Evolutionary conservation across 2,888 invertebrate species (phyloP), one percentile per base, ranked within the genome.

Genomic region (Margaritifera margaritifera): DNA sequence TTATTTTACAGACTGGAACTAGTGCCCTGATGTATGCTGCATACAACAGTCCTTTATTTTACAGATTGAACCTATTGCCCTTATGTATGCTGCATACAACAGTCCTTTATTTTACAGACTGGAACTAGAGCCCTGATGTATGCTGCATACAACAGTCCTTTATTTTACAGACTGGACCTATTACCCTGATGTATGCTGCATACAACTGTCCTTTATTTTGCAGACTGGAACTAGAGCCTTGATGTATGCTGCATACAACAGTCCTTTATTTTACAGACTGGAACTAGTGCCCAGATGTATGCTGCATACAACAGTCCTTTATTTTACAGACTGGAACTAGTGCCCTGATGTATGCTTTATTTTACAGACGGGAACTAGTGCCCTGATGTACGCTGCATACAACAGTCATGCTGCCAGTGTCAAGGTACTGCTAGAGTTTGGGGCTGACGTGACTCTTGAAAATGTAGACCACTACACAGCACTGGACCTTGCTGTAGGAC

Each of bases 1-100:
- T n/a, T n/a, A n/a, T 55, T 64, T 75, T 79, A 11, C 75, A 95
- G 95, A 93, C 95, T 85, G 96, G 96, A 65, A 96, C 96, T 87
- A 95, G 96, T 58, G 94, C 97, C 1, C 90, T 97, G 65, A 96
- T 97, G 94, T 97, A 95, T 91, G 96, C 97, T 63, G 95, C 96
- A 6, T 94, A 94, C 82, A 95, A 95, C 18, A 96, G 97, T 90
- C 96, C n/a, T n/a, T n/a, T n/a, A n/a, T 55, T 64, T 75, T 79
- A 11, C 75, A 95, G 95, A 93, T 95, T 85, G 96, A 96, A 65
- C 96, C 96, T 87, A 95, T 96, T 58, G 94, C 97, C 1, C 90
- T 97, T 66, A 96, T 97, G 94, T 97, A 95, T 91, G 96, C 97
- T 63, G 95, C 96, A 6, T 94, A 94, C 82, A 95, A 95, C 18